Evolutionary conservation across 2,888 invertebrate genomes (phyloP).

Genomic region (Norana najaformis): DNA sequence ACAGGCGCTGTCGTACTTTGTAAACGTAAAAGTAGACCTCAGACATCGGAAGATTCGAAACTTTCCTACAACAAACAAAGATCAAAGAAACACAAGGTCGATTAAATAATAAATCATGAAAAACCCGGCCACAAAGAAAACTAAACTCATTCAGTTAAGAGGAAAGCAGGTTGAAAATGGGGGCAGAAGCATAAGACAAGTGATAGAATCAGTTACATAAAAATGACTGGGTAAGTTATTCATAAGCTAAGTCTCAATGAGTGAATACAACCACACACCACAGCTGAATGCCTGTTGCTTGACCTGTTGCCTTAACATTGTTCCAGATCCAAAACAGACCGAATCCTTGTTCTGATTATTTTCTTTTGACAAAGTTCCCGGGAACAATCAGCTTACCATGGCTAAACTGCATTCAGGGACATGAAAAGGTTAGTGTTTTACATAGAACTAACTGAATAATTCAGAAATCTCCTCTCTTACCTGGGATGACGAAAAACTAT

Average conservation of each 20-base stretch:
- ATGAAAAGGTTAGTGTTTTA: not conserved
- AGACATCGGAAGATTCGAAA: conserved; percentile 39
- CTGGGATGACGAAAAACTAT: conserved; percentile 20
- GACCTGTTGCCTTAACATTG: not conserved
- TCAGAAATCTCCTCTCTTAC: not conserved
- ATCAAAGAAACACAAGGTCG: not conserved
- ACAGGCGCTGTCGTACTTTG: conserved; percentile 42
- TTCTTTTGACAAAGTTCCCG: not conserved
- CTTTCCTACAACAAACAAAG: conserved; percentile 5
- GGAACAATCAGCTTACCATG: not conserved
- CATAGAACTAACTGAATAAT: not conserved
- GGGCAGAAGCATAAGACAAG: too few species aligned
- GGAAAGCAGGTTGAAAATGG: not conserved
- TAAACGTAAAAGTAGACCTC: conserved; percentile 52
- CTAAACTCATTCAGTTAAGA: not conserved
- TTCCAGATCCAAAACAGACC: not conserved
- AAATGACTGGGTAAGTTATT: not conserved
- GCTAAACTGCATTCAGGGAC: not conserved
- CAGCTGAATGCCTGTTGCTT: not conserved
- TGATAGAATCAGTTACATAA: not conserved
- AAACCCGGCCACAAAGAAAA: not conserved
- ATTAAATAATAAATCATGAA: not conserved
- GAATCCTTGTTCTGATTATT: not conserved
- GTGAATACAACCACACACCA: not conserved
- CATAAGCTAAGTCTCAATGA: not conserved